A percentile compares a stretch with the other conserved stretches of the same genome.
Evolutionary conservation across 2,113 vertebrate genomes (phyloP).

Genomic region (Calypte anna): DNA sequence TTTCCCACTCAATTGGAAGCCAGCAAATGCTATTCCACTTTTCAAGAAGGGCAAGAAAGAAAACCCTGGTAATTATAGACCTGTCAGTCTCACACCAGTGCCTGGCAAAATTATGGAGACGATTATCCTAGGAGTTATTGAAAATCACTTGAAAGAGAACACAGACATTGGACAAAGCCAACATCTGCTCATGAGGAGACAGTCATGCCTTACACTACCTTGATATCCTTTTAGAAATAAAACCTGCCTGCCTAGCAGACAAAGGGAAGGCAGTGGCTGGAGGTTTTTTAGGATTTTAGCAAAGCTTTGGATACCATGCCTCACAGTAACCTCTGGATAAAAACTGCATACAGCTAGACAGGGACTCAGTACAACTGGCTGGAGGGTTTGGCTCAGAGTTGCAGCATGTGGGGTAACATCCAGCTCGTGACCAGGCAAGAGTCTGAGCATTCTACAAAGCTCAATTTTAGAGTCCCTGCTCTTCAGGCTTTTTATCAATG

Average conservation of each 20-base stretch:
- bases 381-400: neutral
- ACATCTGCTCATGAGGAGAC: neutral
- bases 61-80: neutral
- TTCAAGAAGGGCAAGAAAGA: neutral
- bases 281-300: neutral
- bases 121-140: neutral
- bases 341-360: neutral
- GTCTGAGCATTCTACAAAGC: neutral
- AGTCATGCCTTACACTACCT: neutral
- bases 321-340: neutral
- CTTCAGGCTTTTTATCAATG: neutral
- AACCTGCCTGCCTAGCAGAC: neutral
- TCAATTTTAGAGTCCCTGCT: neutral
- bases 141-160: neutral
- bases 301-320: neutral
- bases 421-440: neutral
- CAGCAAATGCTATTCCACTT: neutral
- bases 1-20: neutral
- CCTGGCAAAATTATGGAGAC: neutral
- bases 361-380: accelerated
- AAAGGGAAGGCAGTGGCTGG: neutral
- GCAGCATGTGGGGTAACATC: neutral
- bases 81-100: neutral
- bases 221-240: neutral
- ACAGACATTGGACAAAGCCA: neutral